These are phyloP conservation scores for Oenanthe melanoleuca DNA, from an alignment of 2,113 vertebrate species.

Conservation along the genomic window DNA sequence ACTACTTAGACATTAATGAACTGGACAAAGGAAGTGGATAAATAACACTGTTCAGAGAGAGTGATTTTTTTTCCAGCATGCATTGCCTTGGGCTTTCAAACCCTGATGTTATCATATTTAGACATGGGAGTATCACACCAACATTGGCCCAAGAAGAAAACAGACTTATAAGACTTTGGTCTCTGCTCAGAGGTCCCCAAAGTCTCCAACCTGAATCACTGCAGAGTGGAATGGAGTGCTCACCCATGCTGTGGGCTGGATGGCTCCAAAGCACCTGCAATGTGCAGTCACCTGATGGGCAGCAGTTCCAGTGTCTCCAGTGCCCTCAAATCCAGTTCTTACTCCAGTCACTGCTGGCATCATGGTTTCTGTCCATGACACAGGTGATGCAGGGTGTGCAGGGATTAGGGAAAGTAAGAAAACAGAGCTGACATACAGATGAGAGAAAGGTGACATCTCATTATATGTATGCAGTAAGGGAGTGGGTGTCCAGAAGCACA, in stretches of 20 bases:
- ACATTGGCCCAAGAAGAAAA: background rate
- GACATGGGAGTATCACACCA: background rate
- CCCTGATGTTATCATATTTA: background rate
- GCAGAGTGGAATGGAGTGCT: background rate
- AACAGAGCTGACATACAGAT: background rate
- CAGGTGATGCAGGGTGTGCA: background rate
- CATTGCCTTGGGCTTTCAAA: background rate
- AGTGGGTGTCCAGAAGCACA: background rate
- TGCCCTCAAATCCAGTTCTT: background rate
- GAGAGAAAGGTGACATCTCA: background rate
- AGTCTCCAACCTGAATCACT: background rate
- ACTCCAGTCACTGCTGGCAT: background rate
- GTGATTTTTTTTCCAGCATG: background rate
- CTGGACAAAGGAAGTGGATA: background rate
- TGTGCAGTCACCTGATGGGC: background rate
- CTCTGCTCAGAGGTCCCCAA: background rate
- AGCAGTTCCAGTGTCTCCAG: background rate
- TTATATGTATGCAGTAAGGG: background rate
- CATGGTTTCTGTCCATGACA: background rate
- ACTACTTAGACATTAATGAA: constrained; percentile 29
- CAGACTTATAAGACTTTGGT: background rate
- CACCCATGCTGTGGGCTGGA: background rate
- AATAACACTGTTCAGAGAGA: background rate
- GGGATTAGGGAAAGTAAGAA: background rate
- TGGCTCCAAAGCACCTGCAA: background rate